These are phyloP conservation scores for Dendrocopos noguchii DNA, from an alignment of 2,113 vertebrate species.

Conservation along the genomic window DNA sequence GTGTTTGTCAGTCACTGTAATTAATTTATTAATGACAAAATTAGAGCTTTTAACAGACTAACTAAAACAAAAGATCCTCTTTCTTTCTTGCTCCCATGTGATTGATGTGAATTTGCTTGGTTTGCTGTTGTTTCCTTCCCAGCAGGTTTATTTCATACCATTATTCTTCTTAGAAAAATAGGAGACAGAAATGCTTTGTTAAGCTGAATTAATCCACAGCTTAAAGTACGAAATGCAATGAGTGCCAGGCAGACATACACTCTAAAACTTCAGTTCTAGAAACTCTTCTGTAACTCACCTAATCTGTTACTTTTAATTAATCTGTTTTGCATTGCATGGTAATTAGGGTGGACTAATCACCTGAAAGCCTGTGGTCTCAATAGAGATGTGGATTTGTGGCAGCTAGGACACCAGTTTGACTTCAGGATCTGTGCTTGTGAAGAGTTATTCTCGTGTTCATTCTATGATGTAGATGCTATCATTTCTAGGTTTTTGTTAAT, in stretches of 20 bases:
- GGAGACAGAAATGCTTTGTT: not conserved
- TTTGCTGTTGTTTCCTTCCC: not conserved
- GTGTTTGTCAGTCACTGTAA: not conserved
- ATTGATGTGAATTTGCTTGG: not conserved
- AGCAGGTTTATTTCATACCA: not conserved
- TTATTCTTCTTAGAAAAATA: not conserved
- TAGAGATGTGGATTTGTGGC: not conserved
- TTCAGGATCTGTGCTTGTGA: not conserved
- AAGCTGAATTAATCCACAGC: not conserved
- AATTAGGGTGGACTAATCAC: not conserved
- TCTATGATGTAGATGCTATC: not conserved
- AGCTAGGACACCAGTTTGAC: not conserved
- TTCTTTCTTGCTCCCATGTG: not conserved
- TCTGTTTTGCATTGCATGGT: not conserved
- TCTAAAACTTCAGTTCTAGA: not conserved
- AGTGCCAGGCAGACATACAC: not conserved
- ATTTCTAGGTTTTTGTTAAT: not conserved
- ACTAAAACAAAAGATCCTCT: not conserved
- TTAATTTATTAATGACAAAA: not conserved
- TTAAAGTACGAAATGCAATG: not conserved
- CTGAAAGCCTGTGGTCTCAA: not conserved
- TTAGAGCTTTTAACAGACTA: not conserved
- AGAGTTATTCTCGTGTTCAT: not conserved
- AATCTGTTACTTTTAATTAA: not conserved
- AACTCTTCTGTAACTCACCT: not conserved